Evolutionary conservation across 2,113 vertebrate species (phyloP), one percentile per base, ranked within the genome.

Genomic region (Craseonycteris thonglongyai): DNA sequence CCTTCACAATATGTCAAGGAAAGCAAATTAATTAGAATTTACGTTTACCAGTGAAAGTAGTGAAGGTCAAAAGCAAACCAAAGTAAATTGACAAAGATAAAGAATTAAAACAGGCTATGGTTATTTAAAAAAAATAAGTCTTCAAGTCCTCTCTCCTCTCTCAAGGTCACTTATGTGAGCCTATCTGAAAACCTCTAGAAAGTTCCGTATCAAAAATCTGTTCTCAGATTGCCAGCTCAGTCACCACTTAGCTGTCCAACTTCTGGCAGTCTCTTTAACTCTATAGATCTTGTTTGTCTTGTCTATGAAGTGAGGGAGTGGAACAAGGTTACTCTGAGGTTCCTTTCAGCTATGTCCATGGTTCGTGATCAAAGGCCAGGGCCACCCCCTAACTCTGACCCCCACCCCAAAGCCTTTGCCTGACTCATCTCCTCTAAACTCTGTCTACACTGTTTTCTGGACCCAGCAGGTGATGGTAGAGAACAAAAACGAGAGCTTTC

Each of bases 51-150:
- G 95, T 66, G 68, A 82, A 86, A 61, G 26, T 84, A 45, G 71
- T 71, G 47, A 94, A 96, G 95, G 91, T 91, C 86, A 97, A 82
- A 85, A 65, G 65, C 91, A 97, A 93, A 88, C 74, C 74, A 54
- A 83, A 94, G 65, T 49, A 81, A 92, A 88, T 0, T 63, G 81
- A 86, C 91, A 56, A 18, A 54, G 88, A 92, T 69, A 88, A 92
- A 76, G 84, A 86, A 76, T 71, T 54, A 81, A 85, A 93, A 88
- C 16, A 88, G 63, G 13, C 16, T 68, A 30, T 21, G 78, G 28
- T 65, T 72, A 80, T 54, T 9, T 24, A 28, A 56, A 61, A 59
- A 58, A 24, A 40, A 40, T 58, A n/a, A 65, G 6, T 26, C 35
- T 45, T 51, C n/a, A 9, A 26, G 8, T 22, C 35, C 58, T 40